Base-by-base conservation (phyloP, 2,113 vertebrate species). In the Tretioscincus oriximinensis region DNA sequence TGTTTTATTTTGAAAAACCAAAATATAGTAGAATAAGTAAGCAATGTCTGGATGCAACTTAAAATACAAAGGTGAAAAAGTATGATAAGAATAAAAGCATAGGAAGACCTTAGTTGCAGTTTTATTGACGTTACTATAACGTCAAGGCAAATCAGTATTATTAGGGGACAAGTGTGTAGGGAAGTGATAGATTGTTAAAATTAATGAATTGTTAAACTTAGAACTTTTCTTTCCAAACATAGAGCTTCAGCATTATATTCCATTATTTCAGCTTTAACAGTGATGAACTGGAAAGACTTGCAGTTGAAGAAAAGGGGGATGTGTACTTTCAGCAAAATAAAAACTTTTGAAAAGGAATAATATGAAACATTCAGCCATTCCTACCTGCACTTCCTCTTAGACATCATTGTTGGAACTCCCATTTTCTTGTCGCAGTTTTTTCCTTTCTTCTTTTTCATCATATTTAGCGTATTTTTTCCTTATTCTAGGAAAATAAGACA, bases 381-480 rank as follows among this genome's bases (percentile, higher is more conserved):
- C 28, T 82, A 82, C 80, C 65, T 82, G 68, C 65, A 65, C 28
- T 64, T 73, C n/a, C 29, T 63, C 63, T 80, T 80, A 80, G 31
- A 73, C 78, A 35, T 63, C 63, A 69, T 26, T 82, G 41, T 26
- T 69, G 35, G 65, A 20, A 70, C n/a, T 82, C 70, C 51, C 54
- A 26, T 70, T 75, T 75, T 81, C 65, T 61, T 81, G 65, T 14
- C 66, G 73, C 51, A 81, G 80, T 12, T 69, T 82, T 63, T 68
- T 74, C 72, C 73, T 76, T 76, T 82, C 80, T 35, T 82, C 73
- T 63, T 76, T 82, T 76, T 76, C 80, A 70, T 49, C 58, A 60
- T 69, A 82, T 29, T 63, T 76, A 29, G 54, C 21, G 47, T 28
- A 82, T 61, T 70, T 82, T 76, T 76, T 76, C 63, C 66, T 82